Evolutionary conservation across 1,140 invertebrate genomes (phyloP).

Genomic region (Holotrichia oblita): DNA sequence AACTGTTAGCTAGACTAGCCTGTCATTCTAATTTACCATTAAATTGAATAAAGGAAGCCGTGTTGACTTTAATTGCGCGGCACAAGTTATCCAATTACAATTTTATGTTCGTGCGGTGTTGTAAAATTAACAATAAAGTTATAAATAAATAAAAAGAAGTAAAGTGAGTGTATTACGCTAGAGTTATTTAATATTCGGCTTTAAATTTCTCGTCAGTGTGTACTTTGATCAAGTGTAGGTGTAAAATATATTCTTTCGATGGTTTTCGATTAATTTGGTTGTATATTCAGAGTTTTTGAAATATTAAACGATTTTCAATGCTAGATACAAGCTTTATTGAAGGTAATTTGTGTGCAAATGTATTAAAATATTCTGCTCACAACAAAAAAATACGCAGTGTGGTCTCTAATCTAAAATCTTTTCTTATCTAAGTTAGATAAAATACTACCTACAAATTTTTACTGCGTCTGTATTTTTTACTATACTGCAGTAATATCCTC

Average conservation of each 20-base stretch:
- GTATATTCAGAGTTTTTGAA: background rate
- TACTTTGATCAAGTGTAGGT: background rate
- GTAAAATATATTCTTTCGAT: background rate
- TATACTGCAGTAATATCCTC: background rate
- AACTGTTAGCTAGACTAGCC: background rate
- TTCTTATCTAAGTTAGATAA: background rate
- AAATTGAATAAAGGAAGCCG: slow-evolving; percentile 20
- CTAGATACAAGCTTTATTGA: background rate
- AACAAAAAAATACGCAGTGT: too few relatives aligned
- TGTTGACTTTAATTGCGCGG: background rate
- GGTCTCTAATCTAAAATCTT: background rate
- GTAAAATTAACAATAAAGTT: background rate
- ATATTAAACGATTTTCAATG: background rate
- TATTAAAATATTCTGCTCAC: background rate
- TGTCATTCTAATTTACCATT: background rate
- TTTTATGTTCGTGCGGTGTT: background rate
- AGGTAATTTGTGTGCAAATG: background rate
- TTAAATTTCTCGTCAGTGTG: too few relatives aligned
- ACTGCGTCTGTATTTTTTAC: background rate
- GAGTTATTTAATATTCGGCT: too few relatives aligned
- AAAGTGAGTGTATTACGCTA: too few relatives aligned
- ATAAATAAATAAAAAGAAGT: background rate
- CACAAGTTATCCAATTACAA: background rate
- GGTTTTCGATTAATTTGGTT: background rate
- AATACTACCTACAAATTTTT: background rate